Percentiles rank a stretch among this genome's conserved stretches.
Evolutionary conservation across 2,113 vertebrate genomes (phyloP).

Genomic region (Varanus salvator): DNA sequence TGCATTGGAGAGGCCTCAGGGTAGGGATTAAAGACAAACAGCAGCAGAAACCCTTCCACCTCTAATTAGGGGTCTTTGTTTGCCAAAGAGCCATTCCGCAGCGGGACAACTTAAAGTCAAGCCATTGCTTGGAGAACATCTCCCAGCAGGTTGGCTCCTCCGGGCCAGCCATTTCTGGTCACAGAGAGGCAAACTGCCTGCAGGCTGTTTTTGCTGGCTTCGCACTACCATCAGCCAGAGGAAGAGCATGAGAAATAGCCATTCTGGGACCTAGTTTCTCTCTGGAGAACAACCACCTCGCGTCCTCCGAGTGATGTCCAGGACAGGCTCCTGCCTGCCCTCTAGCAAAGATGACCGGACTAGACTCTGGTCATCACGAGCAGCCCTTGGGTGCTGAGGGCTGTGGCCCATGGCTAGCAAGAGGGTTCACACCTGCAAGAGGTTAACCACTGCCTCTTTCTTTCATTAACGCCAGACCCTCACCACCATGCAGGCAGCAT

Average conservation of each 20-base stretch:
- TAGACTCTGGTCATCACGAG: conserved; percentile 64
- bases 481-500: background rate
- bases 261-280: conserved; percentile 69
- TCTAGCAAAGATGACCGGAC: too few species aligned
- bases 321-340: too few species aligned
- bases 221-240: conserved; percentile 74
- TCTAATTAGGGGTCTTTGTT: conserved; percentile 83
- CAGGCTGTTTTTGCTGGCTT: conserved; percentile 80
- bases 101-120: conserved; percentile 79
- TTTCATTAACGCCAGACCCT: conserved; percentile 46
- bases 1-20: conserved; percentile 81
- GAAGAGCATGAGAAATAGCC: conserved; percentile 81
- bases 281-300: conserved; percentile 78
- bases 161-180: conserved; percentile 79
- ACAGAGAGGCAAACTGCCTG: conserved; percentile 75
- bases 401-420: conserved; percentile 71
- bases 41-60: conserved; percentile 82
- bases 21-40: conserved; percentile 88
- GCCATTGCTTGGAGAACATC: conserved; percentile 79
- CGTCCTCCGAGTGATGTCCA: conserved; percentile 72
- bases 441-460: conserved; percentile 64
- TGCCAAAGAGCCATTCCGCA: conserved; percentile 83
- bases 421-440: conserved; percentile 73
- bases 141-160: conserved; percentile 81
- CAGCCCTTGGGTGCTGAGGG: conserved; percentile 70